Evolutionary conservation across 1,140 invertebrate genomes (phyloP).

Genomic region (Zaprionus nigranus): DNA sequence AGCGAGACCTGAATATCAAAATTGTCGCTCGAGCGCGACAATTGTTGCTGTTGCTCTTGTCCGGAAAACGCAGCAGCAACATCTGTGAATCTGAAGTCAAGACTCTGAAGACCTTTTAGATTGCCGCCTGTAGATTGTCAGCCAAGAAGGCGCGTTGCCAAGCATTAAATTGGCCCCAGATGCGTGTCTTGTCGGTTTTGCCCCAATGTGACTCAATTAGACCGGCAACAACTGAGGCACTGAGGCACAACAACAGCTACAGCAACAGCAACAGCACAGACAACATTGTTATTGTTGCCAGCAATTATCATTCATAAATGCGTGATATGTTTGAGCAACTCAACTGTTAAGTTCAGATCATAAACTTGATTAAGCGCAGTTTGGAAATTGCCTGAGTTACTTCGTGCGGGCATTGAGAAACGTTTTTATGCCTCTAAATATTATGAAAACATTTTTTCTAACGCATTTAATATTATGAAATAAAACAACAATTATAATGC

Average conservation of each 20-base stretch:
- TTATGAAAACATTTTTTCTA: not conserved
- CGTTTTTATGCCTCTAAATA: not conserved
- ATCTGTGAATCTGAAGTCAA: not conserved
- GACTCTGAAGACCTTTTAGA: not conserved
- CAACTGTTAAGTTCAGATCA: constrained; percentile 25
- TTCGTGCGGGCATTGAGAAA: not conserved
- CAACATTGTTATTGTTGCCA: constrained; percentile 6
- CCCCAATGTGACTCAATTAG: constrained; percentile 67
- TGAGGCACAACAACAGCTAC: not conserved
- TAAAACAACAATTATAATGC: no score
- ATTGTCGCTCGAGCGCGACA: constrained; percentile 16
- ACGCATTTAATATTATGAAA: not conserved
- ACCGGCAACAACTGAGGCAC: constrained; percentile 21
- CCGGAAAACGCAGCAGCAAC: constrained; percentile 36
- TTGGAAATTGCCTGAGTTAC: constrained; percentile 11
- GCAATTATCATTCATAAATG: constrained; percentile 35
- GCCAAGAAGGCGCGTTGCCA: constrained; percentile 31
- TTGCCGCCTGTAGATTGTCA: not conserved
- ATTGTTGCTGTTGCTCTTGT: not conserved
- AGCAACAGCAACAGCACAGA: not conserved
- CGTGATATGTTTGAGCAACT: constrained; percentile 20
- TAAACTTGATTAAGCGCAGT: constrained; percentile 25
- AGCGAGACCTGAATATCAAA: constrained; percentile 43
- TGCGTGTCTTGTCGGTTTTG: constrained; percentile 14
- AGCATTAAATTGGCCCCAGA: constrained; percentile 58